Conservation (phyloP, 2,113 vertebrate species). For the Struthio camelus region DNA sequence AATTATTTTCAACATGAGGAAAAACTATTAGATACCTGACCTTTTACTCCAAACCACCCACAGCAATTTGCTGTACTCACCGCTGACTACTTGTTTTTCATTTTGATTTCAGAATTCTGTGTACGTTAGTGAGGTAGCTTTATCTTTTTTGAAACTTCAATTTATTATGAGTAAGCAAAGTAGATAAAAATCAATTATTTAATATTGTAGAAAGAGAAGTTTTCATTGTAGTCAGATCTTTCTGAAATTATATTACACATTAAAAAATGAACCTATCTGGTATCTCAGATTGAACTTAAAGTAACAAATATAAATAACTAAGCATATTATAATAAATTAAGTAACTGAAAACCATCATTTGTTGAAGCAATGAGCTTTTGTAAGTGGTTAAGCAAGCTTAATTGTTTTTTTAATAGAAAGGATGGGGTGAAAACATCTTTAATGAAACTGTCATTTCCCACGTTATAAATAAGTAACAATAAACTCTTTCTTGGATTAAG, state of each 20-base stretch:
- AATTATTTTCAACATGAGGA: background rate
- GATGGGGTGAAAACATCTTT: background rate
- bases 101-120: background rate
- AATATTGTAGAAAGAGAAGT: background rate
- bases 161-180: background rate
- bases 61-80: background rate
- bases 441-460: background rate
- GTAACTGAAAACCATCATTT: background rate
- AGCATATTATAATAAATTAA: background rate
- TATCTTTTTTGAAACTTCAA: background rate
- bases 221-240: background rate
- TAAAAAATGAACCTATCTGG: background rate
- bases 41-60: background rate
- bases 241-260: background rate
- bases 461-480: background rate
- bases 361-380: background rate
- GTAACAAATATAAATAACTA: background rate
- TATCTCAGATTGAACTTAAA: background rate
- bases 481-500: conserved; percentile 11
- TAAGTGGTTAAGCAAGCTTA: background rate
- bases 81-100: background rate
- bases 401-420: background rate
- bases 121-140: background rate
- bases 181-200: background rate
- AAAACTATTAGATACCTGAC: background rate